Evolutionary conservation across 2,888 invertebrate species (phyloP), one percentile per base, ranked within the genome.

Genomic region (Lepas anatifera): DNA sequence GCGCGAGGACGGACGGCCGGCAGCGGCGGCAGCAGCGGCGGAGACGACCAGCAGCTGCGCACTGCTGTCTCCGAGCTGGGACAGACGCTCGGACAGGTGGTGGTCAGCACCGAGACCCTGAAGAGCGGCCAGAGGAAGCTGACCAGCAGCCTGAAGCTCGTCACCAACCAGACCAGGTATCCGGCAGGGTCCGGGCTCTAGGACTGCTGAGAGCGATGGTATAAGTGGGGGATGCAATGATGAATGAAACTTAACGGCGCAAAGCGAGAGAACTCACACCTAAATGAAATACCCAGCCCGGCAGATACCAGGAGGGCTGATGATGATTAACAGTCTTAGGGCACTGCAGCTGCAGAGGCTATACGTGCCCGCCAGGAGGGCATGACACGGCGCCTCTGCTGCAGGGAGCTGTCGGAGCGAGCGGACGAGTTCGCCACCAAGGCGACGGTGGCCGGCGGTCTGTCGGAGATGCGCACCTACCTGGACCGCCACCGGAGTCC

Each of bases 21-120:
- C 29, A 4, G 29, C 52, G 50, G 18, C 18, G 18, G n/a, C 27
- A 18, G 29, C 32, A 27, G 29, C 2, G 4, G 41, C 16, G 41
- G 32, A 58, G 32, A n/a, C 25, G 32, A 22, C 29, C 32, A 18
- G 8, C 18, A 16, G 8, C 32, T n/a, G n/a, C n/a, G n/a, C n/a
- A n/a, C n/a, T n/a, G n/a, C n/a, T n/a, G 16, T 58, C 29, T 4
- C 58, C 32, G 32, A 32, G 11, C 67, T 75, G 11, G 69, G 75
- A 39, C 74, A 76, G 69, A 76, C 76, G 71, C 69, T 76, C 0
- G 74, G 75, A n/a, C 75, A 75, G 67, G 68, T 76, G 43, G 71
- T 75, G 48, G 74, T 75, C 69, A 73, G 71, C 32, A 75, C 75
- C 67, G 72, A 73, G 16, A 68, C 74, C 39, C 58, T 73, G 11